A percentile compares a stretch with the other conserved stretches of the same genome.
Conservation (phyloP, 2,113 vertebrate genomes). For the Nerophis ophidion region DNA sequence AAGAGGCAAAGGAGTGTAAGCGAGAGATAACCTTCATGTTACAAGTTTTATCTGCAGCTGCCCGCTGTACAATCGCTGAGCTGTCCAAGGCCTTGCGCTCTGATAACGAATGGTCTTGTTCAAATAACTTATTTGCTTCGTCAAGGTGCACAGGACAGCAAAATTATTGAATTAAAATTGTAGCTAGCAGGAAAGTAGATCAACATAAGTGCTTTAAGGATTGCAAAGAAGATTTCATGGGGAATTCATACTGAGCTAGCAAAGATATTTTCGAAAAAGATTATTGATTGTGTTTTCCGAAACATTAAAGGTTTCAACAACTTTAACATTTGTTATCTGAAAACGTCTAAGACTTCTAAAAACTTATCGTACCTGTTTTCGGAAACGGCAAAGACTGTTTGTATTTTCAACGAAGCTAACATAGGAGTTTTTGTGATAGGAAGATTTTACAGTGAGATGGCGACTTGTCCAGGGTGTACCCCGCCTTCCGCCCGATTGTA, state of each 20-base stretch:
- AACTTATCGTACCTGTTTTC: background rate
- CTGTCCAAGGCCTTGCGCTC: background rate
- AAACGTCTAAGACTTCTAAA: background rate
- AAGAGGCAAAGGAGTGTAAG: slow-evolving; percentile 14
- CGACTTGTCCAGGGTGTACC: no score
- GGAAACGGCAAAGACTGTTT: background rate
- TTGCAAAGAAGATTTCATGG: background rate
- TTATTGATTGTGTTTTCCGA: background rate
- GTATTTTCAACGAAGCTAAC: no score
- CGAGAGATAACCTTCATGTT: slow-evolving; percentile 55
- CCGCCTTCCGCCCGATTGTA: no score
- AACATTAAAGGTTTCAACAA: background rate
- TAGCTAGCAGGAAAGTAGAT: background rate
- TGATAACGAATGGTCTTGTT: slow-evolving; percentile 7
- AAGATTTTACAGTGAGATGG: no score
- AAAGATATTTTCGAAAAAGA: background rate
- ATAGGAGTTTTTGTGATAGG: background rate
- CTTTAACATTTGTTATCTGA: background rate
- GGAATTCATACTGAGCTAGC: no score
- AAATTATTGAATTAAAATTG: no score
- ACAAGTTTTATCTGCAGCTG: slow-evolving; percentile 41
- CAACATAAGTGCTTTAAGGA: background rate
- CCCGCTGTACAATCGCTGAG: background rate
- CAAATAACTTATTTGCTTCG: background rate
- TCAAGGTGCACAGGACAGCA: background rate